phyloP scores from a whole-genome alignment of 1,140 invertebrate genomes.

The Bombus pyrosoma region DNA sequence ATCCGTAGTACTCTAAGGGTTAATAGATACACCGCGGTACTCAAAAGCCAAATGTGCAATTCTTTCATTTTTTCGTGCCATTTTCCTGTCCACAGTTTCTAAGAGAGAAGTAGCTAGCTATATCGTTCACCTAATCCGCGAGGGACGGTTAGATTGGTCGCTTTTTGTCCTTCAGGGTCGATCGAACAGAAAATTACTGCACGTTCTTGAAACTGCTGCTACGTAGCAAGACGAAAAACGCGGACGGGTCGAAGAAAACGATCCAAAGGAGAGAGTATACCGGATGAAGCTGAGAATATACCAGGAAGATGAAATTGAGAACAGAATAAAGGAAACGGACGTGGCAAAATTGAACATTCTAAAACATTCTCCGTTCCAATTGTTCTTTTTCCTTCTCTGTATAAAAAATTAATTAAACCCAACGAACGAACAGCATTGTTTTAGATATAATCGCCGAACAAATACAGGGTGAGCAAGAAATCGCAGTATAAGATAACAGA shows the following conservation, averaged over 20 bases:
- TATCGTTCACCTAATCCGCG: constrained; percentile 43
- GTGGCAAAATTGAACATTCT: neutral
- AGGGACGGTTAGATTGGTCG: constrained; percentile 18
- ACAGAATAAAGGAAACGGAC: neutral
- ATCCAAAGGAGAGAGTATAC: neutral
- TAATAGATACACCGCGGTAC: neutral
- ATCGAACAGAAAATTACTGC: constrained; percentile 66
- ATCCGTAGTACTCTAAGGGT: too few relatives aligned
- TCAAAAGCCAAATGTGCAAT: neutral
- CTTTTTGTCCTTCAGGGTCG: constrained; percentile 58
- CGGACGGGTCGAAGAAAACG: neutral
- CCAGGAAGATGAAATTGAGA: neutral
- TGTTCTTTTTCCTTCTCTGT: neutral
- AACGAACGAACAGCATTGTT: neutral
- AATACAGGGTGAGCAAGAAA: neutral
- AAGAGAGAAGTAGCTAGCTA: constrained; percentile 7
- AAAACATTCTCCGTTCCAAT: neutral
- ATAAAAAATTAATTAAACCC: neutral
- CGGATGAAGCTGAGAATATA: neutral
- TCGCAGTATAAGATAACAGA: neutral
- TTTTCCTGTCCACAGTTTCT: constrained; percentile 6
- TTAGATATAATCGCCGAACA: too few relatives aligned
- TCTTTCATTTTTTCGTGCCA: neutral
- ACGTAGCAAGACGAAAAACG: neutral
- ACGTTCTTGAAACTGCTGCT: constrained; percentile 34